Evolutionary conservation across 2,797 vertebrate genomes (phyloP), one percentile per base, ranked within the genome.

Genomic region (Peromyscus aztecus): DNA sequence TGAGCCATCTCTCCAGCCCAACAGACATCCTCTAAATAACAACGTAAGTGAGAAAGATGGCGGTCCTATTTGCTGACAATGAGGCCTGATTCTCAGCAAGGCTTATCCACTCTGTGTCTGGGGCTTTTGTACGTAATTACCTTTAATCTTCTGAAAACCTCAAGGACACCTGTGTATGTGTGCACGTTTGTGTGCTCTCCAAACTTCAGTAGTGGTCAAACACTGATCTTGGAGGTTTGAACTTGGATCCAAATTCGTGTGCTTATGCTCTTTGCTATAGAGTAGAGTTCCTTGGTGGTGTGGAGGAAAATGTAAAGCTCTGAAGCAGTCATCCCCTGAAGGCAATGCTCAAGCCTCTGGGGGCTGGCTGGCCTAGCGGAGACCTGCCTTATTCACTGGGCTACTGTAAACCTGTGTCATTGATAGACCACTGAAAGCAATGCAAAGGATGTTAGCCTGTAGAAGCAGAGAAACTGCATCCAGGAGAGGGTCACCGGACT

Each of bases 381-480:
- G 24, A 90, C 0, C 27, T 21, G 73, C 9, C 9, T 92, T 76
- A 57, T 3, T 69, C 57, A 71, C 37, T 31, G 89, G 14, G 37
- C 49, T 87, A 34, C 11, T 43, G 63, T 52, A 43, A 4, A 83
- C 55, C 43, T 96, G 63, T 40, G 29, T 21, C 83, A 91, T 17
- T 46, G 71, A 7, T 0, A 87, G 40, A 9, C 49, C 78, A 76
- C 9, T 21, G 27, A 92, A 92, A 95, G 40, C 78, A 77, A 89
- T 34, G 13, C 4, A 77, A 94, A 85, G 34, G 37, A 65, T 34
- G 76, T 52, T 90, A 93, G 23, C 27, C 46, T 78, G n/a, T 2
- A 93, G 23, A 69, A n/a, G 29, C 52, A 95, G 93, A 67, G 76
- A 94, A 65, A 17, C 88, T 77, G 24, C 81, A 17, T 34, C 9